Conservation (phyloP, 1,140 invertebrate genomes). For the Penaeus japonicus region DNA sequence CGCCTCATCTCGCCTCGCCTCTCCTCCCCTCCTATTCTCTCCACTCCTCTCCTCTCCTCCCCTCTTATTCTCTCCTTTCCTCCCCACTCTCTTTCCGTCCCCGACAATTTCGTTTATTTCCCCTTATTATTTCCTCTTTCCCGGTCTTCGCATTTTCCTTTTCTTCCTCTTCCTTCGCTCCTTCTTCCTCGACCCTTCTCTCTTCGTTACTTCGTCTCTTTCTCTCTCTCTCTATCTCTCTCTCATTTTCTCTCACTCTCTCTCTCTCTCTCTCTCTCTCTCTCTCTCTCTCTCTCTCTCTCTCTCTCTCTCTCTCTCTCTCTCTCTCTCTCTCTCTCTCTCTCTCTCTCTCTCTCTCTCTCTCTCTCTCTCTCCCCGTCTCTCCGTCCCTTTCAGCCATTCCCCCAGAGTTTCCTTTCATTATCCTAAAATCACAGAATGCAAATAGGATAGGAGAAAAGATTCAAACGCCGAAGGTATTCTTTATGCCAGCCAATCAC, state of each 20-base stretch:
- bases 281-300: too few relatives aligned
- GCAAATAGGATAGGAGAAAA: too few relatives aligned
- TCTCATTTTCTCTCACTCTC: constrained; percentile 1
- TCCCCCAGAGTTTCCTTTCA: too few relatives aligned
- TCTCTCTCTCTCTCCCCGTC: too few relatives aligned
- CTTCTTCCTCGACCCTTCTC: not conserved
- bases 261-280: constrained; percentile 15
- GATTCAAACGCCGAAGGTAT: too few relatives aligned
- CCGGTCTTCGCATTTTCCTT: not conserved
- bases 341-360: too few relatives aligned
- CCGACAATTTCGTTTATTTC: not conserved
- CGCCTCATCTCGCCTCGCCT: not conserved
- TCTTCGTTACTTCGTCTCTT: not conserved
- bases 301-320: too few relatives aligned
- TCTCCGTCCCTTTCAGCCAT: too few relatives aligned
- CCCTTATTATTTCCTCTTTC: not conserved
- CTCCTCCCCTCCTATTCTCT: not conserved
- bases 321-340: too few relatives aligned
- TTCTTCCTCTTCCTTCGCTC: not conserved
- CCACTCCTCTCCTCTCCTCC: not conserved
- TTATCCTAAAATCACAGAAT: too few relatives aligned
- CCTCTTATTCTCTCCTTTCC: not conserved
- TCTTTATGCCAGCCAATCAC: too few relatives aligned
- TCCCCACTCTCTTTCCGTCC: not conserved
- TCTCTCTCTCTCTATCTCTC: constrained; percentile 12